These are phyloP conservation scores for Metopia argyrocephala DNA, from an alignment of 2,888 invertebrate species.

Conservation along the genomic window DNA sequence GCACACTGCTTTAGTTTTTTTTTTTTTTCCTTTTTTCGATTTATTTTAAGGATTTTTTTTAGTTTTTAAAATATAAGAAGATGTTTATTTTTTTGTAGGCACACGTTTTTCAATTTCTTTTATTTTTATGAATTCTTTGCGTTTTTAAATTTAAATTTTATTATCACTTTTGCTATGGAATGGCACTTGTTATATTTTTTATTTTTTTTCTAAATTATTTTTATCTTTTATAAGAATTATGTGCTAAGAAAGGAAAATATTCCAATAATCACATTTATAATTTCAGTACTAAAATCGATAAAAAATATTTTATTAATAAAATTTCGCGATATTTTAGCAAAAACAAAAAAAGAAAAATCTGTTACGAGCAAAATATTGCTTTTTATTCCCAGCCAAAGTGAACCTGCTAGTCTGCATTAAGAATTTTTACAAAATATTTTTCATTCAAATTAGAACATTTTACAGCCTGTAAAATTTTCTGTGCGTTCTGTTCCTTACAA, in stretches of 20 bases:
- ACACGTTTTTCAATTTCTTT: neutral
- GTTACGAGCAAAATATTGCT: constrained; percentile 34
- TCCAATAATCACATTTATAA: constrained; percentile 47
- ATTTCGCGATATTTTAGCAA: constrained; percentile 16
- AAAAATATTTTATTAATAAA: neutral
- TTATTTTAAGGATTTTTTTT: constrained; percentile 1
- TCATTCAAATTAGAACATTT: constrained; percentile 54
- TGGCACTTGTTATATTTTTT: constrained; percentile 56
- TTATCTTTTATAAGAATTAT: constrained; percentile 40
- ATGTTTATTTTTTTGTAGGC: neutral
- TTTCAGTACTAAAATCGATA: constrained; percentile 36
- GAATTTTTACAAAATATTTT: constrained; percentile 1
- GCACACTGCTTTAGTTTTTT: neutral
- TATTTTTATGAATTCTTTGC: neutral
- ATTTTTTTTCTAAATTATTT: constrained; percentile 22
- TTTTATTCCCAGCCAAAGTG: constrained; percentile 1
- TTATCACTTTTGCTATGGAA: constrained; percentile 50
- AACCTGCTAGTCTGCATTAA: constrained; percentile 4
- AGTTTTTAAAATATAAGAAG: constrained; percentile 9
- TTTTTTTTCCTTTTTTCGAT: neutral
- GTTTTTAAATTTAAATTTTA: constrained; percentile 17
- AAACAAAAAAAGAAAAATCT: no score
- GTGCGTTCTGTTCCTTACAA: constrained; percentile 11
- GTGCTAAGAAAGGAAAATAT: neutral
- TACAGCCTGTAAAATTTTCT: constrained; percentile 51